phyloP scores from a whole-genome alignment of 2,888 invertebrate species.

The Tanypteryx hageni region DNA sequence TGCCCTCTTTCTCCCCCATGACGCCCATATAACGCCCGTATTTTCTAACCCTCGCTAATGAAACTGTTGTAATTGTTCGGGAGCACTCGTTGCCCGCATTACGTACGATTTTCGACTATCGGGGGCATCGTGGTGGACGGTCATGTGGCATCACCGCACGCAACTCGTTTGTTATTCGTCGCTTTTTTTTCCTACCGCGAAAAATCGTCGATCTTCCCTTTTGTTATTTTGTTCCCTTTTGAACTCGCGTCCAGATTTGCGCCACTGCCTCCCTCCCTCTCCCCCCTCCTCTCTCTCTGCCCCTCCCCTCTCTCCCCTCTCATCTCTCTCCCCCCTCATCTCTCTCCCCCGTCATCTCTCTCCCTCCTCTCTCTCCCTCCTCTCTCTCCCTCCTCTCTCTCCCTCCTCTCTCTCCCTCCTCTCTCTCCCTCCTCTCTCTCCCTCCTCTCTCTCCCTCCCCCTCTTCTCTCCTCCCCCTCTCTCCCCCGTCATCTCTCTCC shows the following conservation, averaged over 20 bases:
- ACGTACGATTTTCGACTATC: constrained; percentile 1
- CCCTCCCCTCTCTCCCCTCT: not conserved
- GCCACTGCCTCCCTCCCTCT: not conserved
- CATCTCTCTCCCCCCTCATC: not conserved
- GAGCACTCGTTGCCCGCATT: constrained; percentile 33
- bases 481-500: not conserved
- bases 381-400: too few species aligned
- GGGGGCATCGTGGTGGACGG: not conserved
- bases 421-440: too few species aligned
- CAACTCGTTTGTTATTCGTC: not conserved
- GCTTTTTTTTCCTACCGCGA: not conserved
- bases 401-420: too few species aligned
- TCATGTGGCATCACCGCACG: not conserved
- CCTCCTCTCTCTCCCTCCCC: too few species aligned
- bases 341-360: not conserved
- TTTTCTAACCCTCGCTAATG: constrained; percentile 43
- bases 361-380: too few species aligned
- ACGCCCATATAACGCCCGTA: constrained; percentile 9
- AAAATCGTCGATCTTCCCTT: not conserved
- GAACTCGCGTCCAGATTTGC: not conserved
- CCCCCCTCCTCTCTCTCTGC: not conserved
- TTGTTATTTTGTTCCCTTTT: not conserved
- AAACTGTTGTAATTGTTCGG: constrained; percentile 57
- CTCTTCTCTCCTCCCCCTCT: too few species aligned
- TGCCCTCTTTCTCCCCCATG: not conserved